Evolutionary conservation across 2,888 invertebrate genomes (phyloP), one percentile per base, ranked within the genome.

Genomic region (Drosophila neonasuta): DNA sequence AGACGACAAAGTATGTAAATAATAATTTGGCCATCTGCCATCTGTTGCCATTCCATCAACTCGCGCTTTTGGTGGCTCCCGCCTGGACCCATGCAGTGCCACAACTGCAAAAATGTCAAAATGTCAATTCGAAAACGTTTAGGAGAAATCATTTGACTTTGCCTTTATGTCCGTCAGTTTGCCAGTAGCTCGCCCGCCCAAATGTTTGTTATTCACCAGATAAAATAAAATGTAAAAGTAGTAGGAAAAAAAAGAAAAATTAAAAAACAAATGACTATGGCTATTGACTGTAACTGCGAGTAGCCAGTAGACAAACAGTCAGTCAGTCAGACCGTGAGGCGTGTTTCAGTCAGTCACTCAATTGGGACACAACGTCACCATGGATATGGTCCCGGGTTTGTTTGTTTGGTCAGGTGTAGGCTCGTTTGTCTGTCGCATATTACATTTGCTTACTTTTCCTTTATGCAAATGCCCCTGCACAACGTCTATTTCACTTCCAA

Each of bases 101-200:
- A 50, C 67, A 74, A 68, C 61, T 77, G 68, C 66, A 68, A 79
- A 79, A 86, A 86, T 78, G 83, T 86, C 83, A 84, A 86, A 83
- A 86, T 81, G 83, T 86, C 86, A 86, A 86, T 84, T 77, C 32
- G 57, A 82, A 86, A 86, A 71, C 84, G 84, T 86, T 83, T 86
- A 81, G 82, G 71, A 71, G 65, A 77, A 82, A 73, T 64, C 68
- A 58, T 75, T 74, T 66, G 72, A 66, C 72, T 24, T 24, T 62
- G 55, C 46, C 42, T 45, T 13, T 8, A 13, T 15, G 54, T 42
- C 51, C 68, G 36, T 30, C 55, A 24, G 29, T 20, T 30, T 10
- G 60, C 29, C 36, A 39, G 52, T 45, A 7, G 30, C 13, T 32
- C n/a, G 3, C 2, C 51, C 58, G 50, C 32, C 67, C 49, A 77